Conservation (phyloP, 1,140 invertebrate species). For the Conus betulinus region DNA sequence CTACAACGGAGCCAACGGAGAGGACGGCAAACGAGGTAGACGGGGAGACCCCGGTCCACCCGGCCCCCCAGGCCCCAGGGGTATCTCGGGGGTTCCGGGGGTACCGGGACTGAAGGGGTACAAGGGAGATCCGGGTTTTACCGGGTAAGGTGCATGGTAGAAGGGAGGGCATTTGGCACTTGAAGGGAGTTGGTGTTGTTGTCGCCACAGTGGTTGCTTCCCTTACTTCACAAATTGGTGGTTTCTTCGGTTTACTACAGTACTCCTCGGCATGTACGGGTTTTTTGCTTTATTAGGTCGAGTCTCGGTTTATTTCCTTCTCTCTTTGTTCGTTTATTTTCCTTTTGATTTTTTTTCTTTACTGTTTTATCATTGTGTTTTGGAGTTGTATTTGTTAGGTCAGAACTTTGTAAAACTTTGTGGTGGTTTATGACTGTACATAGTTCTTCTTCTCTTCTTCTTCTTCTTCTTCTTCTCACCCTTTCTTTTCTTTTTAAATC, state of each 20-base stretch:
- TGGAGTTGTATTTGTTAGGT: too few species aligned
- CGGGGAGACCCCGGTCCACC: slow-evolving; percentile 26
- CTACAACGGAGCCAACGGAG: slow-evolving; percentile 24
- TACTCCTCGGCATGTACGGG: too few species aligned
- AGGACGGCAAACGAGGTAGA: slow-evolving; percentile 35
- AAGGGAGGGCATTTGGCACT: not conserved
- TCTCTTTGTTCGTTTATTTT: not conserved
- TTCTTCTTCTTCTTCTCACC: too few species aligned
- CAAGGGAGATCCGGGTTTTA: slow-evolving; percentile 25
- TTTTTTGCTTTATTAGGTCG: not conserved
- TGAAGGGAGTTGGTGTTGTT: not conserved
- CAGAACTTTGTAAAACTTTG: too few species aligned
- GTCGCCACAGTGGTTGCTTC: not conserved
- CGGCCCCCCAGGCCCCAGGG: slow-evolving; percentile 22
- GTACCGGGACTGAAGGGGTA: slow-evolving; percentile 39
- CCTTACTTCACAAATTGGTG: not conserved
- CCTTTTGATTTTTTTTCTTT: not conserved
- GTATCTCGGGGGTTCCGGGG: slow-evolving; percentile 36
- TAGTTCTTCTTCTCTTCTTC: too few species aligned
- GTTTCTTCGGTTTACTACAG: not conserved
- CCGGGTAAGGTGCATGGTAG: slow-evolving; percentile 16
- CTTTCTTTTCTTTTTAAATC: too few species aligned
- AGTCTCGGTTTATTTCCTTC: not conserved
- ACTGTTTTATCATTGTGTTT: not conserved
- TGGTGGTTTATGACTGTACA: too few species aligned